A percentile compares a stretch with the other conserved stretches of the same genome.
Conservation (phyloP, 2,888 invertebrate genomes). For the Diogma glabrata region DNA sequence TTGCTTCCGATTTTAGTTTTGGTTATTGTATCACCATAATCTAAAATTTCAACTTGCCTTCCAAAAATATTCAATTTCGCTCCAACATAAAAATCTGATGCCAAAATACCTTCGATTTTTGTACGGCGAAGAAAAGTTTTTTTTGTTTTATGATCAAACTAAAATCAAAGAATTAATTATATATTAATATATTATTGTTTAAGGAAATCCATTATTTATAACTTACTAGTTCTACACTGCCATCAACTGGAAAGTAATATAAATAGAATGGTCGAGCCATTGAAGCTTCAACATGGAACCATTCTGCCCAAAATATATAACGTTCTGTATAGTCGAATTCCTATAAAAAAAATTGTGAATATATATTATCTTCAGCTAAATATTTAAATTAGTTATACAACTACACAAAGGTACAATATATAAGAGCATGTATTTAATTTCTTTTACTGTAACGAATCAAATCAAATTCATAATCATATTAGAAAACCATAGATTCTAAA, state of each 20-base stretch:
- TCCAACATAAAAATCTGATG: constrained; percentile 61
- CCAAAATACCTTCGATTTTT: constrained; percentile 50
- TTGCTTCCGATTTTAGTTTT: constrained; percentile 48
- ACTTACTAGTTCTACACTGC: constrained; percentile 66
- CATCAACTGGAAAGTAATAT: constrained; percentile 64
- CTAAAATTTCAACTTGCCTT: constrained; percentile 57
- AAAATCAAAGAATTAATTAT: too few species aligned
- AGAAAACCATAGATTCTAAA: too few species aligned
- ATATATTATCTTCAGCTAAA: too few species aligned
- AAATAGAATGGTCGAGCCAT: constrained; percentile 62
- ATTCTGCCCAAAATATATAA: constrained; percentile 60
- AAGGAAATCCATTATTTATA: neutral
- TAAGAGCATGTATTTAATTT: too few species aligned
- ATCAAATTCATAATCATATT: too few species aligned
- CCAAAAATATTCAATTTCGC: constrained; percentile 62
- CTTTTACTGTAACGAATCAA: too few species aligned
- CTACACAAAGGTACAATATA: too few species aligned
- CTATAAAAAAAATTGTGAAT: too few species aligned
- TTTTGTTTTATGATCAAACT: constrained; percentile 51
- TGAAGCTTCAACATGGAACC: constrained; percentile 73
- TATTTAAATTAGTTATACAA: too few species aligned
- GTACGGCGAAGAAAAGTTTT: constrained; percentile 57
- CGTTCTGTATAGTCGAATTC: constrained; percentile 20
- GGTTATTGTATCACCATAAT: constrained; percentile 60
- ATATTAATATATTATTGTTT: constrained; percentile 6